Percentiles rank a stretch among this genome's conserved stretches.
These are phyloP conservation scores for Aselliscus stoliczkanus DNA, from an alignment of 2,797 vertebrate species.

Conservation along the genomic window DNA sequence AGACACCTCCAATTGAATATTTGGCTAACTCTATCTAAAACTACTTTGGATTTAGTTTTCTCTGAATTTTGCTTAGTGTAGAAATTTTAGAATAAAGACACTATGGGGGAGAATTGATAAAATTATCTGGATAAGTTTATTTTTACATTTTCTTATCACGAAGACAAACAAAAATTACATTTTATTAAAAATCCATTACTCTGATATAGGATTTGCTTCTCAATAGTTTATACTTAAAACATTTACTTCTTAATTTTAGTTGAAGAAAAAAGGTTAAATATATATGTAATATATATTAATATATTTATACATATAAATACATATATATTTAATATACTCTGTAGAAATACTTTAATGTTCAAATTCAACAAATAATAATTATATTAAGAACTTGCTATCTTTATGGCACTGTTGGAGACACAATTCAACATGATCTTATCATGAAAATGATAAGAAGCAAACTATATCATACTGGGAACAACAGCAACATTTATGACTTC, in stretches of 20 bases:
- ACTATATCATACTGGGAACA: not conserved
- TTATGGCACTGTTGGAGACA: not conserved
- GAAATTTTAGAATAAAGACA: not conserved
- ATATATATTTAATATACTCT: not conserved
- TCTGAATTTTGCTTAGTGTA: not conserved
- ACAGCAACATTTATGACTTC: not conserved
- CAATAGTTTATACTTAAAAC: not conserved
- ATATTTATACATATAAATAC: not conserved
- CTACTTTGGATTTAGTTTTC: not conserved
- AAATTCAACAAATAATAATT: not conserved
- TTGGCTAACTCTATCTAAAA: not conserved
- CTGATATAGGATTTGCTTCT: not conserved
- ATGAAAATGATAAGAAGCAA: not conserved
- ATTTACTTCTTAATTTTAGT: slow-evolving; percentile 13
- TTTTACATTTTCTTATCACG: not conserved
- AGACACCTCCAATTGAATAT: not conserved
- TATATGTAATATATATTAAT: not conserved
- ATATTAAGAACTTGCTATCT: not conserved
- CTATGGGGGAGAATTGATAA: not conserved
- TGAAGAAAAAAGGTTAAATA: not conserved
- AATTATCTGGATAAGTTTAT: not conserved
- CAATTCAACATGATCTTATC: not conserved
- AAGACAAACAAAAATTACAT: not conserved
- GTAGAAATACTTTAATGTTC: not conserved
- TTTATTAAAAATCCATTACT: not conserved